Percentiles rank a stretch among this genome's conserved stretches.
phyloP scores from a whole-genome alignment of 2,113 vertebrate genomes.

The Todiramphus saurophagus region DNA sequence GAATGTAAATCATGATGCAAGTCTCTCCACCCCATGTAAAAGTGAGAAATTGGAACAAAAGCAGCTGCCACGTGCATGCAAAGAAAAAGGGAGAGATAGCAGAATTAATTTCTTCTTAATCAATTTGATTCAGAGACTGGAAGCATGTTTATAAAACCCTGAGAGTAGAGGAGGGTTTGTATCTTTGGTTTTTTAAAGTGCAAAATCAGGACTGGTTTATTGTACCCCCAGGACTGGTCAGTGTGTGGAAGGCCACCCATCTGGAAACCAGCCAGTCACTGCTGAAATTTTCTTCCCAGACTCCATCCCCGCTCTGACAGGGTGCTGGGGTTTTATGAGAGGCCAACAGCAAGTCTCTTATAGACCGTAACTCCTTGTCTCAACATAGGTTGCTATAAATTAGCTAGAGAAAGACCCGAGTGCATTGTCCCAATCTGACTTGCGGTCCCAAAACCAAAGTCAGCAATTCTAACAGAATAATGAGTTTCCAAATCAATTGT shows the following conservation, averaged over 20 bases:
- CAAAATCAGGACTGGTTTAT: conserved; percentile 64
- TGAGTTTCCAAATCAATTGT: conserved; percentile 56
- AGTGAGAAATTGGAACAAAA: conserved; percentile 27
- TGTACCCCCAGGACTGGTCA: conserved; percentile 40
- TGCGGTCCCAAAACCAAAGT: conserved; percentile 26
- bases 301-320: conserved; percentile 58
- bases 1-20: conserved; percentile 56
- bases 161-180: conserved; percentile 45
- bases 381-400: conserved; percentile 81
- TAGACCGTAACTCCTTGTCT: conserved; percentile 82
- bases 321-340: conserved; percentile 78
- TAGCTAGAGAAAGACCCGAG: conserved; percentile 67
- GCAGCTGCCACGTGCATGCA: not conserved
- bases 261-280: conserved; percentile 82
- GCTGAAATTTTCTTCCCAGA: conserved; percentile 56
- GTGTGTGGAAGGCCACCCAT: conserved; percentile 74
- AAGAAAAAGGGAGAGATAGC: not conserved
- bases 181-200: conserved; percentile 50
- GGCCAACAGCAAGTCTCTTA: conserved; percentile 82
- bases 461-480: conserved; percentile 58
- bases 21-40: not conserved
- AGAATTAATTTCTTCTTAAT: conserved; percentile 54
- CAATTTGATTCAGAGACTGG: conserved; percentile 54
- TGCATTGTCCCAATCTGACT: conserved; percentile 50
- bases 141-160: conserved; percentile 65